phyloP scores from a whole-genome alignment of 2,888 invertebrate species.

The Chirona hameri region DNA sequence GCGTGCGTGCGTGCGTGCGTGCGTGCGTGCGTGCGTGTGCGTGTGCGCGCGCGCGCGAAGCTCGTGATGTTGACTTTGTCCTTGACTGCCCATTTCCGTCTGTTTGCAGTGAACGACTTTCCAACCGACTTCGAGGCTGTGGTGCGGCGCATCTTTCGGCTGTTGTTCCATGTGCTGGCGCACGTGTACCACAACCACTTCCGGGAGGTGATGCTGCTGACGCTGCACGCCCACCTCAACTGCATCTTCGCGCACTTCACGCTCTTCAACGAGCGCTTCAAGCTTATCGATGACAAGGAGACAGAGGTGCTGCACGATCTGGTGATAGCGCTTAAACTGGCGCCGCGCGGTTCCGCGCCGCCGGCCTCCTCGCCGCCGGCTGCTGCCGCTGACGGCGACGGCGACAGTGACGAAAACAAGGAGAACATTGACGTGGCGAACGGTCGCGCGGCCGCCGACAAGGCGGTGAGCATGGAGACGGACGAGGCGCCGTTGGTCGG shows the following conservation, averaged over 20 bases:
- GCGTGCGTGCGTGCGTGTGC: too few relatives aligned
- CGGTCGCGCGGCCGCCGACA: not conserved
- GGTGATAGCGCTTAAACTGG: slow-evolving; percentile 67
- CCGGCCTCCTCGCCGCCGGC: slow-evolving; percentile 33
- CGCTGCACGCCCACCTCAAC: slow-evolving; percentile 94
- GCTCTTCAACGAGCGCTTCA: slow-evolving; percentile 76
- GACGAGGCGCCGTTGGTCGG: not conserved
- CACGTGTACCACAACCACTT: slow-evolving; percentile 98
- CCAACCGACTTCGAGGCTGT: slow-evolving; percentile 89
- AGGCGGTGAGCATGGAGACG: slow-evolving; percentile 14
- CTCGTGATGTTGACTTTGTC: not conserved
- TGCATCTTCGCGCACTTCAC: slow-evolving; percentile 96
- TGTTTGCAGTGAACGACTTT: slow-evolving; percentile 76
- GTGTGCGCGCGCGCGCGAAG: not conserved
- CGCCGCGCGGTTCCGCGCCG: slow-evolving; percentile 33
- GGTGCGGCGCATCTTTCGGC: slow-evolving; percentile 91
- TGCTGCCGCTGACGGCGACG: slow-evolving; percentile 29
- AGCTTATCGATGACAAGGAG: slow-evolving; percentile 91
- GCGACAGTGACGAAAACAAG: slow-evolving; percentile 36
- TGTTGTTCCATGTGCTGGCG: slow-evolving; percentile 96
- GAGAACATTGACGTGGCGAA: slow-evolving; percentile 34
- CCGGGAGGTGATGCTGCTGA: slow-evolving; percentile 87
- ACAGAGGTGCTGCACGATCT: slow-evolving; percentile 90
- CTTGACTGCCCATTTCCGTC: not conserved
- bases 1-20: not conserved